Percentiles rank a stretch among this genome's conserved stretches.
Conservation (phyloP, 2,888 invertebrate species). For the Oxyscelio sp. region DNA sequence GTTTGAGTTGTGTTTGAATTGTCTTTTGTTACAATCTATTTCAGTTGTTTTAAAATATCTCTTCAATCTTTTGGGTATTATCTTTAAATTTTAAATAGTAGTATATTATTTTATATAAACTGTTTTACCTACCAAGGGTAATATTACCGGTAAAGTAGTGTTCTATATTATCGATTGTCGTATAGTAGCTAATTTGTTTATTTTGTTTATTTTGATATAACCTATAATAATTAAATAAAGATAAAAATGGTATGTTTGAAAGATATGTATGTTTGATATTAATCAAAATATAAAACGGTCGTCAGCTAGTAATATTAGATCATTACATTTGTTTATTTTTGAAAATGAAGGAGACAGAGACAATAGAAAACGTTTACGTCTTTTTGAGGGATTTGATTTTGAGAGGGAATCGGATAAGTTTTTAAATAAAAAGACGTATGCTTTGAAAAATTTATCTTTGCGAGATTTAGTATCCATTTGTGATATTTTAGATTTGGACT, state of each 20-base stretch:
- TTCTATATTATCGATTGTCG: neutral
- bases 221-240: neutral
- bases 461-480: slow-evolving; percentile 25
- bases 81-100: too few relatives aligned
- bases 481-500: slow-evolving; percentile 13
- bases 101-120: too few relatives aligned
- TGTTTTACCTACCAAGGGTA: too few relatives aligned
- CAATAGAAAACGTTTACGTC: slow-evolving; percentile 28
- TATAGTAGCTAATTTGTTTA: neutral
- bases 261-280: slow-evolving; percentile 6
- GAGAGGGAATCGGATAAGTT: neutral
- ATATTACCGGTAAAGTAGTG: too few relatives aligned
- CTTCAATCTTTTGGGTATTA: too few relatives aligned
- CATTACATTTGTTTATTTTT: slow-evolving; percentile 19
- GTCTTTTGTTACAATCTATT: too few relatives aligned
- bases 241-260: neutral
- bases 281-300: neutral
- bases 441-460: slow-evolving; percentile 1
- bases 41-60: too few relatives aligned
- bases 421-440: slow-evolving; percentile 7
- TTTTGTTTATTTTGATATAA: neutral
- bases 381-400: slow-evolving; percentile 29
- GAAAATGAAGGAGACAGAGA: slow-evolving; percentile 18
- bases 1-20: too few relatives aligned
- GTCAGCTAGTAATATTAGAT: neutral